These are phyloP conservation scores for Trachymyrmex septentrionalis DNA, from an alignment of 1,140 invertebrate species.

Conservation along the genomic window DNA sequence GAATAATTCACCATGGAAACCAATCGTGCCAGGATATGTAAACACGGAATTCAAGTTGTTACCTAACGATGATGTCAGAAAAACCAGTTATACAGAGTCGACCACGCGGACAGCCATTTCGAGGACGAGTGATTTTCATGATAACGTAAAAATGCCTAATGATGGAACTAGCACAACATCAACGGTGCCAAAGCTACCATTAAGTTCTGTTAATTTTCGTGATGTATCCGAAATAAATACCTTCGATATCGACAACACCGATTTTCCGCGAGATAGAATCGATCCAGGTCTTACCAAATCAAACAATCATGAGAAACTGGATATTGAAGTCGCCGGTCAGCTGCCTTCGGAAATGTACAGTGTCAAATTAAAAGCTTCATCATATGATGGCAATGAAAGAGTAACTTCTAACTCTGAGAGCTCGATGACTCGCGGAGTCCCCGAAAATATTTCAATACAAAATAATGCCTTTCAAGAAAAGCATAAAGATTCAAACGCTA, in stretches of 20 bases:
- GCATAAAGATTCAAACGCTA: neutral
- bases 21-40: conserved; percentile 81
- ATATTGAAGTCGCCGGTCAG: conserved; percentile 81
- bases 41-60: conserved; percentile 78
- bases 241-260: conserved; percentile 77
- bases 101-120: neutral
- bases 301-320: conserved; percentile 49
- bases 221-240: conserved; percentile 74
- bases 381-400: conserved; percentile 20
- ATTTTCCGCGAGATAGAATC: conserved; percentile 82
- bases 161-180: neutral
- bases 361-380: conserved; percentile 76
- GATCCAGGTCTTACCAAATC: conserved; percentile 76
- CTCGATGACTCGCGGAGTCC: neutral
- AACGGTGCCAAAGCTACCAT: neutral
- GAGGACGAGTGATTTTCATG: neutral
- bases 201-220: conserved; percentile 37
- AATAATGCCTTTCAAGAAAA: neutral
- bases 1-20: conserved; percentile 84
- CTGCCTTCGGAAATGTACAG: conserved; percentile 80
- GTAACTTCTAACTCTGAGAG: neutral
- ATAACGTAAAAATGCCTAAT: neutral
- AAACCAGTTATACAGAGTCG: neutral
- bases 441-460: neutral
- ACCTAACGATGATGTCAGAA: neutral